A percentile compares a stretch with the other conserved stretches of the same genome.
Conservation (phyloP, 2,797 vertebrate species). For the Macrochelys suwanniensis region DNA sequence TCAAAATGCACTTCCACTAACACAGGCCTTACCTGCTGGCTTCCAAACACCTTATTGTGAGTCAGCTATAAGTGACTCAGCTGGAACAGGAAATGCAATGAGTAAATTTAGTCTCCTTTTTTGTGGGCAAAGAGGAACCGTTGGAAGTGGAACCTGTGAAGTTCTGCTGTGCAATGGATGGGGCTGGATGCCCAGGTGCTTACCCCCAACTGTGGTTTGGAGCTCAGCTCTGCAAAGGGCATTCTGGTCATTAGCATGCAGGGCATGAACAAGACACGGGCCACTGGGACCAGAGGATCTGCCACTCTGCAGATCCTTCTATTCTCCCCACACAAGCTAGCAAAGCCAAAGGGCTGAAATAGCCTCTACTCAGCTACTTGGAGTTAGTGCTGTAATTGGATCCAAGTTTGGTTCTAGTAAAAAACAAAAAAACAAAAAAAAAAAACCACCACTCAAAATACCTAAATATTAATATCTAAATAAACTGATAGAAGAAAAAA, state of each 20-base stretch:
- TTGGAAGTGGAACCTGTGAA: neutral
- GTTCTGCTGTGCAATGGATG: neutral
- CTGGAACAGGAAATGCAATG: neutral
- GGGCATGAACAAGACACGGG: neutral
- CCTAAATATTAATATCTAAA: neutral
- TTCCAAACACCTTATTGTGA: neutral
- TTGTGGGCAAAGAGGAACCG: neutral
- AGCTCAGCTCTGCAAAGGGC: neutral
- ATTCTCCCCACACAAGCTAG: neutral
- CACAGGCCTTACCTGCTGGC: neutral
- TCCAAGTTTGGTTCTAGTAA: neutral
- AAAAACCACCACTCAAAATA: neutral
- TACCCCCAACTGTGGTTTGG: neutral
- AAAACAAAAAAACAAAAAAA: too few species aligned
- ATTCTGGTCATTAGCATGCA: neutral
- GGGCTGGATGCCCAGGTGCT: neutral
- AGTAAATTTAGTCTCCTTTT: neutral
- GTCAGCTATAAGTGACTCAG: neutral
- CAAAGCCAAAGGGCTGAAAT: neutral
- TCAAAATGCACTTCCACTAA: neutral
- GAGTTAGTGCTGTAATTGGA: neutral
- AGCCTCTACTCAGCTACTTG: neutral
- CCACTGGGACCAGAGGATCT: neutral
- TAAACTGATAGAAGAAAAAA: neutral
- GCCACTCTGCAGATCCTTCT: fast-evolving